Evolutionary conservation across 2,797 vertebrate genomes (phyloP).

Genomic region (Hydrophis major): DNA sequence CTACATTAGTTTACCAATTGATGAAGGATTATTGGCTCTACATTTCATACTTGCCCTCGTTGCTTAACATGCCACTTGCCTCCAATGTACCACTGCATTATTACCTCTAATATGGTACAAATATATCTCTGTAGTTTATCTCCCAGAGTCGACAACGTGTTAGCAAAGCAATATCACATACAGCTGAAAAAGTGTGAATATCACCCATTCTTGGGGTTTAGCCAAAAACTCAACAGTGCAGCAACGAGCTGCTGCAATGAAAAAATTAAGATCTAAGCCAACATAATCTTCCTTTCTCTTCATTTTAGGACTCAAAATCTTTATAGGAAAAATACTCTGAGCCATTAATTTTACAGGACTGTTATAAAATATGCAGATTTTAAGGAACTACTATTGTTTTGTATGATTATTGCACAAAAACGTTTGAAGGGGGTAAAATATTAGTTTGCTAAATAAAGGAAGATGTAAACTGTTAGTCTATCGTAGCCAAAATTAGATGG

Average conservation of each 20-base stretch:
- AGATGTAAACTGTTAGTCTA: not conserved
- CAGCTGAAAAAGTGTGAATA: not conserved
- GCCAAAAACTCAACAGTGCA: not conserved
- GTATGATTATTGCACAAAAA: not conserved
- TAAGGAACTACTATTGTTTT: not conserved
- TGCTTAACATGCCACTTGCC: not conserved
- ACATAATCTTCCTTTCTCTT: not conserved
- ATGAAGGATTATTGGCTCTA: not conserved
- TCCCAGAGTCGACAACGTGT: not conserved
- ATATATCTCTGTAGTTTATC: not conserved
- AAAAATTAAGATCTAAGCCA: not conserved
- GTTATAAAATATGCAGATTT: not conserved
- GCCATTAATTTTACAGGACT: not conserved
- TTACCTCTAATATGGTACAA: not conserved
- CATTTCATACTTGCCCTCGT: not conserved
- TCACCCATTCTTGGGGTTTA: not conserved
- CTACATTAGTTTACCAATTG: not conserved
- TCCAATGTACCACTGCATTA: not conserved
- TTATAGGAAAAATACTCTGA: not conserved
- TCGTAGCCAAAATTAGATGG: not conserved
- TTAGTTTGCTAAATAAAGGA: not conserved
- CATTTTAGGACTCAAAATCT: not conserved
- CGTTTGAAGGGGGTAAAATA: not conserved
- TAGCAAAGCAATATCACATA: not conserved
- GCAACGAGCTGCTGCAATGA: not conserved